Evolutionary conservation across 1,140 invertebrate genomes (phyloP), one percentile per base, ranked within the genome.

Genomic region (Calephelis virginiensis): DNA sequence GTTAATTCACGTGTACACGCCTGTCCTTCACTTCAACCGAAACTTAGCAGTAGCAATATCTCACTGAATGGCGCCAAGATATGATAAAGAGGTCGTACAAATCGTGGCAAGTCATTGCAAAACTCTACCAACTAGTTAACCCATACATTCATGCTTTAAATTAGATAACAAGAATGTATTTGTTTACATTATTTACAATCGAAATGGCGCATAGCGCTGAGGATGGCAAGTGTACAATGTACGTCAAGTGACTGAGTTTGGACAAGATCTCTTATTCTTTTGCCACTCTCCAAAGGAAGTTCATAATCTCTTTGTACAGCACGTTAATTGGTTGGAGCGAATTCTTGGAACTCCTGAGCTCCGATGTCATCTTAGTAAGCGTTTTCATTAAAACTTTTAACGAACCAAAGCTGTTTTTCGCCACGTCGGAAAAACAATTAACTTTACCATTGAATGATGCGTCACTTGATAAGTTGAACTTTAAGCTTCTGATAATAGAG

Each of bases 111-210:
- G n/a, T n/a, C n/a, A n/a, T n/a, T n/a, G n/a, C n/a, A n/a, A n/a
- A n/a, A n/a, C n/a, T n/a, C n/a, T n/a, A n/a, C n/a, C n/a, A n/a
- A n/a, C n/a, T 74, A 17, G 17, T 17, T 17, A 17, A 17, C 17
- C 17, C 17, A 17, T 0, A 1, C 17, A 17, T 17, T 17, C 45
- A 59, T 74, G 72, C 12, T 78, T 74, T 60, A 76, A 11, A 12
- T 76, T 65, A 8, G 73, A 17, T 17, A 17, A 17, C 17, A 17
- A 17, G 17, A 17, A 17, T 17, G 17, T 17, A 17, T 17, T 17
- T 17, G n/a, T 17, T 17, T 17, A 17, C 17, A 17, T 17, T 17
- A 17, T 3, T 17, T 28, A 28, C 28, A 28, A 28, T 1, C 28
- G 28, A 4, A 28, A 3, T 28, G 28, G 28, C 28, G 28, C 28